Base-by-base conservation (phyloP, 2,888 invertebrate genomes). In the Callinectes sapidus region DNA sequence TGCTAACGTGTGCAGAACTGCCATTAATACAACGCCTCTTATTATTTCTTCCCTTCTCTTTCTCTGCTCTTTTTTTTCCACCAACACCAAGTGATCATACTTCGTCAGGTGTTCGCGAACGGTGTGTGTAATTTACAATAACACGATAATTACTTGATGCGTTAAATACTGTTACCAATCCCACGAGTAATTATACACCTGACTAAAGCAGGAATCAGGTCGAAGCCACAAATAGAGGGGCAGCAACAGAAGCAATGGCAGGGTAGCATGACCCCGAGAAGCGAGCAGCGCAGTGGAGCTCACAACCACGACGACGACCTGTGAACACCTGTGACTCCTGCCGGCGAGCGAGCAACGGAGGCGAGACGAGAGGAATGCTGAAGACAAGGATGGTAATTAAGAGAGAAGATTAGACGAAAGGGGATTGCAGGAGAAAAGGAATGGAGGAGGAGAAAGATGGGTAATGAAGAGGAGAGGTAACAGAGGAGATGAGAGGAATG, bases 81-180 rank as follows among this genome's bases (percentile, higher is more conserved):
- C 18, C 61, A 61, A 28, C 32, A 14, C 55, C 87, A 54, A 39
- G 28, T 54, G 18, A 54, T 88, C 88, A 32, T 61, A 54, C 54
- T 16, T 61, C 54, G 61, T 88, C 54, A 55, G 18, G 54, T n/a
- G 32, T 71, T 71, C 71, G 28, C 71, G 28, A 71, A 6, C n/a
- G 13, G 81, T 81, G 81, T 35, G 32, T 81, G 81, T 81, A 81
- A 81, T 35, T 81, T 35, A 81, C 81, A 32, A 88, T 87, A 87
- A 87, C 87, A 55, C 23, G 55, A 54, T 48, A 87, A 32, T 55
- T 87, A 55, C 54, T 10, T 32, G 48, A 48, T 55, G 48, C 18
- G 35, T 55, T 87, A 87, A 54, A 55, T 54, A 23, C 54, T 55
- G 87, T 87, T 87, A 87, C 87, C 87, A 87, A 28, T 87, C 87